phyloP scores from a whole-genome alignment of 2,797 vertebrate species.

The Argya squamiceps region DNA sequence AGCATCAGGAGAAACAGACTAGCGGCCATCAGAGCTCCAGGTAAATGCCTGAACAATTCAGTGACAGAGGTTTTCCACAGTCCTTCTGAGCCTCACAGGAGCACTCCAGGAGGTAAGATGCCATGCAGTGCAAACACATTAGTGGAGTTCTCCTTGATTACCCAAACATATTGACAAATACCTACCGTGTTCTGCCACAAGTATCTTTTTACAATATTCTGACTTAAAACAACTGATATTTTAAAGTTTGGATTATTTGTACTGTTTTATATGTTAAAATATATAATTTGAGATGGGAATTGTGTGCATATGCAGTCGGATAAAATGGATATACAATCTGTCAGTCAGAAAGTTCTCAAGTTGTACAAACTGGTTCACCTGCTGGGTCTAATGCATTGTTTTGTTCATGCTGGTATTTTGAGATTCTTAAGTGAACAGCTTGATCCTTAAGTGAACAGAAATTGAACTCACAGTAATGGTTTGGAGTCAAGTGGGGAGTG shows the following conservation, averaged over 20 bases:
- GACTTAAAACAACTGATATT: not conserved
- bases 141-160: not conserved
- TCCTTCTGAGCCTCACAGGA: not conserved
- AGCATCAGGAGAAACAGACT: not conserved
- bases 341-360: not conserved
- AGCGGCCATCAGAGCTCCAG: not conserved
- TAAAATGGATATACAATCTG: not conserved
- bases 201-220: not conserved
- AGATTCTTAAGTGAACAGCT: not conserved
- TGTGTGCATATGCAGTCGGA: rapidly evolving
- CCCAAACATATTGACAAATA: not conserved
- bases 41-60: not conserved
- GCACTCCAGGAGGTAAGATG: not conserved
- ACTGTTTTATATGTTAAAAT: not conserved
- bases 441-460: not conserved
- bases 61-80: not conserved
- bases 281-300: not conserved
- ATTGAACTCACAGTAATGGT: not conserved
- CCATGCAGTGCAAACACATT: not conserved
- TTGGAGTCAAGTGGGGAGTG: not conserved
- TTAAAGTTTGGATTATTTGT: not conserved
- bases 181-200: not conserved
- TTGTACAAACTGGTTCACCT: not conserved
- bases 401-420: not conserved
- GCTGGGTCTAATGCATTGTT: not conserved